phyloP scores from a whole-genome alignment of 2,888 invertebrate genomes.

The Odiellus spinosus region DNA sequence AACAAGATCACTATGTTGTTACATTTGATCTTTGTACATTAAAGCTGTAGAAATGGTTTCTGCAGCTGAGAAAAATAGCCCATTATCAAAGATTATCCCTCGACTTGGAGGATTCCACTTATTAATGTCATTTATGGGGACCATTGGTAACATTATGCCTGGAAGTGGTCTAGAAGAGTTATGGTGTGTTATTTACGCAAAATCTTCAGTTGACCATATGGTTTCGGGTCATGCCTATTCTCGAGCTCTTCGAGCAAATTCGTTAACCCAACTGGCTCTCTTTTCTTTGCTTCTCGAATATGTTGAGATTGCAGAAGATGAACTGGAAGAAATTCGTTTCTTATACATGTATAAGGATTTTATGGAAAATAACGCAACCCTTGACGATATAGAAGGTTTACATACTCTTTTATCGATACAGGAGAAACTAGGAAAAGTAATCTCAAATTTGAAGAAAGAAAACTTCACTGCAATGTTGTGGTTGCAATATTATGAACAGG shows the following conservation, averaged over 20 bases:
- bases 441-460: no score
- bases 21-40: slow-evolving; percentile 16
- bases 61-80: slow-evolving; percentile 6
- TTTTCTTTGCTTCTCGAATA: neutral
- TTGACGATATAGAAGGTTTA: no score
- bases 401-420: no score
- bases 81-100: slow-evolving; percentile 3
- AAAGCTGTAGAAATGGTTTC: slow-evolving; percentile 14
- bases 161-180: slow-evolving; percentile 16
- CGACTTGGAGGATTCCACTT: slow-evolving; percentile 17
- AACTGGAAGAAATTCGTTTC: neutral
- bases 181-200: slow-evolving; percentile 13
- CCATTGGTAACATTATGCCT: no score
- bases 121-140: slow-evolving; percentile 14
- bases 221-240: slow-evolving; percentile 16
- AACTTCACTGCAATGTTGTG: no score
- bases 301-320: neutral
- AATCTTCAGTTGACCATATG: slow-evolving; percentile 12
- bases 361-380: no score
- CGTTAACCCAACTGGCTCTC: slow-evolving; percentile 8
- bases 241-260: slow-evolving; percentile 14
- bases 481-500: neutral
- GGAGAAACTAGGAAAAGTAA: no score
- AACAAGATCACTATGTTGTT: slow-evolving; percentile 6
- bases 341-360: no score